phyloP scores from a whole-genome alignment of 2,888 invertebrate species.

The Philhelius pedissequus region DNA sequence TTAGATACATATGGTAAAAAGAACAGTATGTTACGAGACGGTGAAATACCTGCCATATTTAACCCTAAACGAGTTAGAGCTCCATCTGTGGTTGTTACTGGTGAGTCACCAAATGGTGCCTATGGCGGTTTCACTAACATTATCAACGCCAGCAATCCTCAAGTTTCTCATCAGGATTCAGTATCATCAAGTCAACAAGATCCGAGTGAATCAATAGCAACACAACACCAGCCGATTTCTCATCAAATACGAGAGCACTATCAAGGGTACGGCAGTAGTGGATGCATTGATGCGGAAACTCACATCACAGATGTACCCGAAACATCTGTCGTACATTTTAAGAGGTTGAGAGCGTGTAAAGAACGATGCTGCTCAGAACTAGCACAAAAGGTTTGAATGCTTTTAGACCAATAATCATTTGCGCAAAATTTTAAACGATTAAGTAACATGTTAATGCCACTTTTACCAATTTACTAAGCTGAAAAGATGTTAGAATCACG shows the following conservation, averaged over 20 bases:
- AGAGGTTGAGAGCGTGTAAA: constrained; percentile 81
- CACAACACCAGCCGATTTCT: constrained; percentile 66
- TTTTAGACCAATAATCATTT: no score
- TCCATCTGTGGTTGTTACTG: constrained; percentile 85
- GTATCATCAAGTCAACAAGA: constrained; percentile 84
- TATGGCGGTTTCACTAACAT: constrained; percentile 79
- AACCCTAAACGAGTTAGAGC: constrained; percentile 86
- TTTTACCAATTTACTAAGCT: no score
- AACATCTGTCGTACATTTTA: constrained; percentile 73
- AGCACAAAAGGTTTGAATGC: constrained; percentile 85
- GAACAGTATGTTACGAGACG: constrained; percentile 80
- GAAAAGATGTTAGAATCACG: no score
- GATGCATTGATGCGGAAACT: constrained; percentile 73
- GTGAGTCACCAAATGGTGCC: constrained; percentile 81
- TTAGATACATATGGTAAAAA: constrained; percentile 29
- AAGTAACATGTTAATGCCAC: no score
- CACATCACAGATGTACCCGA: constrained; percentile 72
- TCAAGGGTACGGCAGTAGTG: constrained; percentile 70
- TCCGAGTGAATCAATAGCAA: constrained; percentile 79
- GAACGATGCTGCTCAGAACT: constrained; percentile 90
- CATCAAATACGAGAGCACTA: constrained; percentile 69
- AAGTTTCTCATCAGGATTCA: constrained; percentile 80
- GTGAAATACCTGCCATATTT: constrained; percentile 89
- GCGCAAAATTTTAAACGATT: no score
- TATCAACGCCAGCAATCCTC: constrained; percentile 78